Evolutionary conservation across 2,797 vertebrate species (phyloP), one percentile per base, ranked within the genome.

Genomic region (Setipinna tenuifilis): DNA sequence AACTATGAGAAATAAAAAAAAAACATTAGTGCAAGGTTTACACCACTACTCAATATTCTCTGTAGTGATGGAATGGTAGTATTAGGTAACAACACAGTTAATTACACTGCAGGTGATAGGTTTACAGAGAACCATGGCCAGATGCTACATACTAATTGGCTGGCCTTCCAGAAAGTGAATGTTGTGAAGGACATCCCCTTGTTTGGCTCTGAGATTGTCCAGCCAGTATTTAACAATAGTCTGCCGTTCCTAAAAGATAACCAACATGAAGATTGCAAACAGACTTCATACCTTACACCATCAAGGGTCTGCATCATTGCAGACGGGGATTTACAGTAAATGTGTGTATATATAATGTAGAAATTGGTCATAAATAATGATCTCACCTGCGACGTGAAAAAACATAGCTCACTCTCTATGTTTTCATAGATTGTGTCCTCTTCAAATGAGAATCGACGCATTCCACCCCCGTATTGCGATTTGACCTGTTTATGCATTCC

Each of bases 341-440:
- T 54, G 9, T 54, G 50, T 54, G 50, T 54, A 9, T 14, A 54
- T 54, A 54, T 14, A 54, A 54, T 54, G 1, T 10, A 54, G 35
- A 41, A 41, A 41, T 41, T 41, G 5, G 2, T 41, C 2, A 41
- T 17, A 4, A 54, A 54, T 17, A 14, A 44, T 78, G 7, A 21
- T 84, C 93, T 92, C 83, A 98, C 98, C 98, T 98, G 98, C 46
- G 98, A 98, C 81, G 96, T 98, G 89, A 98, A 98, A 91, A 98
- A 98, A 91, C 94, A 95, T 28, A 97, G 94, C 91, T 98, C 97
- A 3, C 96, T 98, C 91, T 98, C 97, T 23, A 98, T 97, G 90
- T 98, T 97, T 90, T 98, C 96, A 0, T 98, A 98, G 93, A 98
- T 98, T 91, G 97, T 98, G 90, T 98, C 97, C 88, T 98, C 98